Conservation (phyloP, 2,888 invertebrate species). For the Amorpha juglandis region DNA sequence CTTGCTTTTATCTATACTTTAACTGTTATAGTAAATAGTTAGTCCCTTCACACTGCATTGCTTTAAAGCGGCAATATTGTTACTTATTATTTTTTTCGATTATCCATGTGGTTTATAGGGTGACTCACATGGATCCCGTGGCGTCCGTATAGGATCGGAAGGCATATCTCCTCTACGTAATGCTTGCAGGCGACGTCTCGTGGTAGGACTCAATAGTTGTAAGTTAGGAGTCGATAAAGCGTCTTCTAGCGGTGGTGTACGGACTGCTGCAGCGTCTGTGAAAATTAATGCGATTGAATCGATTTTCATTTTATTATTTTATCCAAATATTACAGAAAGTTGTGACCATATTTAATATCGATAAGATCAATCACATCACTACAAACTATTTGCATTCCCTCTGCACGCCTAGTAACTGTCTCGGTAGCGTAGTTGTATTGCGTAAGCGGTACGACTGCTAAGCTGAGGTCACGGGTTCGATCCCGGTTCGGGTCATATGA, state of each 20-base stretch:
- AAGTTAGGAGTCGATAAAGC: constrained; percentile 73
- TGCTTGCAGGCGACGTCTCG: constrained; percentile 67
- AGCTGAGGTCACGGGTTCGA: too few relatives aligned
- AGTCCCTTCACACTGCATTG: not conserved
- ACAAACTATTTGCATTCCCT: too few relatives aligned
- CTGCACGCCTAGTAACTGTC: too few relatives aligned
- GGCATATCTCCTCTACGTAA: constrained; percentile 74
- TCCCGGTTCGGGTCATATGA: too few relatives aligned
- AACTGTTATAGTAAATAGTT: too few relatives aligned
- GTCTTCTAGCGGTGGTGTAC: constrained; percentile 71
- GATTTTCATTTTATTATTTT: too few relatives aligned
- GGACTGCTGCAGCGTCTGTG: constrained; percentile 43
- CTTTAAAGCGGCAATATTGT: not conserved
- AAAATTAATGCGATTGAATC: not conserved
- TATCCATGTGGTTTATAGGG: not conserved
- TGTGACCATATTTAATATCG: too few relatives aligned
- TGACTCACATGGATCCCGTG: constrained; percentile 70
- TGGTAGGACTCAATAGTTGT: constrained; percentile 64
- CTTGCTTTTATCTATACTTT: too few relatives aligned
- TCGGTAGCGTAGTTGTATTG: too few relatives aligned
- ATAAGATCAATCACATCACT: too few relatives aligned
- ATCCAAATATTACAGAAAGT: too few relatives aligned
- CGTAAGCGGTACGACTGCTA: too few relatives aligned
- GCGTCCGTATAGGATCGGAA: constrained; percentile 72
- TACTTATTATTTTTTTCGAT: not conserved